Percentiles rank a stretch among this genome's conserved stretches.
These are phyloP conservation scores for Agelas oroides DNA, from an alignment of 37 sponge, comb jelly and placozoan genomes.

Conservation along the genomic window DNA sequence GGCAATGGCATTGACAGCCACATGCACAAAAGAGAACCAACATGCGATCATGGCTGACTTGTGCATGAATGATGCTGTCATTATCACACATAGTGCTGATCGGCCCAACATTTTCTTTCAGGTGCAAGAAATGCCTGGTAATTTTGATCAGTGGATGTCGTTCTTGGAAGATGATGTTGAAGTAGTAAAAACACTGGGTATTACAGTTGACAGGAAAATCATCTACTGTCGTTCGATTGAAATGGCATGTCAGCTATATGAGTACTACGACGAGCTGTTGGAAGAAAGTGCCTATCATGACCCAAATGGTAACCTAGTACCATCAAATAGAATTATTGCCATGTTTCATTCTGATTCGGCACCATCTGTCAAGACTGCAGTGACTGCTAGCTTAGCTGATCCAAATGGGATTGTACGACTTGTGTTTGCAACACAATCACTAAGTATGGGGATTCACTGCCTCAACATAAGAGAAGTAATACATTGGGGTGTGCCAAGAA, in stretches of 20 bases:
- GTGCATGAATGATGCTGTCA: neutral
- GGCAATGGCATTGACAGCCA: neutral
- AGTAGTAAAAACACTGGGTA: too few species aligned
- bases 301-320: neutral
- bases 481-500: neutral
- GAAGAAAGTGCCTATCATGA: neutral
- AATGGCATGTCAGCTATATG: neutral
- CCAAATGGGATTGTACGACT: neutral
- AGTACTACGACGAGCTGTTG: neutral
- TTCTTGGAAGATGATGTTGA: neutral
- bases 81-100: neutral
- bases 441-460: constrained; percentile 15
- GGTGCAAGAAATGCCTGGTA: neutral
- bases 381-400: neutral
- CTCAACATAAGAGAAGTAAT: neutral
- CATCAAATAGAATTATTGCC: neutral
- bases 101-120: neutral
- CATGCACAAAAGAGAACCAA: neutral
- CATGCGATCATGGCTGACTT: neutral
- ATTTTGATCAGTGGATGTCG: neutral
- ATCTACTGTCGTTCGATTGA: neutral
- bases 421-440: neutral
- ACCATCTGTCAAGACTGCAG: neutral
- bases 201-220: too few species aligned
- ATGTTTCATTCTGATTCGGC: neutral